A percentile compares a stretch with the other conserved stretches of the same genome.
phyloP scores from a whole-genome alignment of 2,113 vertebrate genomes.

The Odocoileus virginianus region DNA sequence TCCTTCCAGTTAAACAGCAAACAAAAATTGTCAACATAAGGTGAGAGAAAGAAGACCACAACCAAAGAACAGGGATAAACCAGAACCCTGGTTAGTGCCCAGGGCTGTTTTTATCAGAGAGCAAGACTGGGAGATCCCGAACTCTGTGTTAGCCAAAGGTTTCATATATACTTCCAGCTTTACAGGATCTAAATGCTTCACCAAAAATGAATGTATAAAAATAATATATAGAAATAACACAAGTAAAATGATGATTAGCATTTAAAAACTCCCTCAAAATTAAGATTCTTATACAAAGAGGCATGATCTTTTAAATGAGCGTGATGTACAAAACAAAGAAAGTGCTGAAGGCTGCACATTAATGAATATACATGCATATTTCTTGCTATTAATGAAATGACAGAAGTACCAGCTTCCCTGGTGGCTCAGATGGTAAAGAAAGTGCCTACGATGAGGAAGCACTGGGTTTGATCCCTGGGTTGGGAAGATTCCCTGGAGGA shows the following conservation, averaged over 20 bases:
- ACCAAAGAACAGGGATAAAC: not conserved
- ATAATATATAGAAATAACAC: slow-evolving; percentile 13
- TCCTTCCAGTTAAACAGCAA: slow-evolving; percentile 14
- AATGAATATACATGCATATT: not conserved
- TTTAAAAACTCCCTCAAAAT: not conserved
- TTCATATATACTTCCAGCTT: not conserved
- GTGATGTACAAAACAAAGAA: not conserved
- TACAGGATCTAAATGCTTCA: not conserved
- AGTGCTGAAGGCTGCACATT: not conserved
- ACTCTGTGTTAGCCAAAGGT: not conserved
- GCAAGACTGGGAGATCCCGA: not conserved
- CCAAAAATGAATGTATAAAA: slow-evolving; percentile 1
- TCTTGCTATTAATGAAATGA: not conserved
- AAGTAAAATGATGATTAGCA: not conserved
- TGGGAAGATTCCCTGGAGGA: not conserved
- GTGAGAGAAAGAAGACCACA: not conserved
- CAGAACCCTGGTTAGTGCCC: not conserved
- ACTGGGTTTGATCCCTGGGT: not conserved
- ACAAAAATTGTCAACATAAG: not conserved
- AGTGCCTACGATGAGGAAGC: not conserved
- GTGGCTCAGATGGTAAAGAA: not conserved
- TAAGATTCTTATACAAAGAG: not conserved
- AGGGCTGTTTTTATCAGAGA: not conserved
- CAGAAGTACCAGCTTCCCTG: not conserved
- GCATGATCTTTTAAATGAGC: slow-evolving; percentile 11